These are phyloP conservation scores for Oophaga pumilio DNA, from an alignment of 2,113 vertebrate species.

Conservation along the genomic window DNA sequence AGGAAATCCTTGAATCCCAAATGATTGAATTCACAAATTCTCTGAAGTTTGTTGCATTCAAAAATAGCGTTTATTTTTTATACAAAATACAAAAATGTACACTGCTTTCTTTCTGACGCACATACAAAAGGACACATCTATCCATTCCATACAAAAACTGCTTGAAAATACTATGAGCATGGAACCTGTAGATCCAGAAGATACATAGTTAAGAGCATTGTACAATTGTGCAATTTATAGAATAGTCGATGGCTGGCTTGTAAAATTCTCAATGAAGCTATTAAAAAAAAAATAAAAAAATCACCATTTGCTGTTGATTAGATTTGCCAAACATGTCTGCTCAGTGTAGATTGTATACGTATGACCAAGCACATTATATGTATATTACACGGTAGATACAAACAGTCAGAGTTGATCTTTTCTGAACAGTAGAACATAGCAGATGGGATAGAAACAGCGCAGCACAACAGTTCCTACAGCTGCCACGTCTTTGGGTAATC, in stretches of 20 bases:
- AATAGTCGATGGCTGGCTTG: slow-evolving; percentile 11
- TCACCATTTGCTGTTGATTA: slow-evolving; percentile 28
- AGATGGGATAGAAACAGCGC: neutral
- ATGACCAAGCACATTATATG: slow-evolving; percentile 21
- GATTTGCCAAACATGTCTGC: neutral
- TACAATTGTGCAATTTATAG: slow-evolving; percentile 46
- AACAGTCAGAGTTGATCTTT: neutral
- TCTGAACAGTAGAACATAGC: neutral
- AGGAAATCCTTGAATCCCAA: neutral
- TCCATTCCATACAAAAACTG: slow-evolving; percentile 61
- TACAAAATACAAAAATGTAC: slow-evolving; percentile 86
- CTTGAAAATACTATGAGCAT: slow-evolving; percentile 37
- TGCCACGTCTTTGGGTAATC: neutral
- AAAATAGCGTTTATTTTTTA: slow-evolving; percentile 71
- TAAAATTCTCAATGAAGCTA: slow-evolving; percentile 18
- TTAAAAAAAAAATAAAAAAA: neutral
- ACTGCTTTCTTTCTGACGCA: slow-evolving; percentile 70
- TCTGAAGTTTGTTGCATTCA: slow-evolving; percentile 24
- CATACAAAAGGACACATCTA: slow-evolving; percentile 71
- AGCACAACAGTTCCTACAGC: slow-evolving; percentile 8
- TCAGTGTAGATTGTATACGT: slow-evolving; percentile 28
- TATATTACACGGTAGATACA: slow-evolving; percentile 23
- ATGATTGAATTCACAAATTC: neutral
- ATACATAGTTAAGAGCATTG: slow-evolving; percentile 29
- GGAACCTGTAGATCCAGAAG: slow-evolving; percentile 57